Conservation (phyloP, 2,888 invertebrate species). For the Melinaea marsaeus region DNA sequence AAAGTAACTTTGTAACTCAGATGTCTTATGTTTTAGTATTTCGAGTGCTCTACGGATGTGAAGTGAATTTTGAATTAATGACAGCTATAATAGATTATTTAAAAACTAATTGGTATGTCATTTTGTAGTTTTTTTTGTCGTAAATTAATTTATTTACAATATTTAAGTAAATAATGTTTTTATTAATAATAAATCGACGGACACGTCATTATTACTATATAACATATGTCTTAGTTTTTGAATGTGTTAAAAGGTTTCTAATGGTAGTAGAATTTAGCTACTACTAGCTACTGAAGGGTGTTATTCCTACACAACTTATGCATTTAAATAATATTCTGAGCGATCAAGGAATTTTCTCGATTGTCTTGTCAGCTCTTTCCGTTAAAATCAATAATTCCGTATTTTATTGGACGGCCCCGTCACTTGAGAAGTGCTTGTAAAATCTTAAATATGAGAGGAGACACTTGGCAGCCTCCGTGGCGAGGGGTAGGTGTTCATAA, state of each 20-base stretch:
- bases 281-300: too few relatives aligned
- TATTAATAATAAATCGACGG: too few relatives aligned
- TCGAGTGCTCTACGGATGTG: constrained; percentile 23
- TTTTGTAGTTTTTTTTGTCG: not conserved
- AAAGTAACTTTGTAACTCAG: constrained; percentile 42
- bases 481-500: not conserved
- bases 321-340: not conserved
- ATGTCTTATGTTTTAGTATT: constrained; percentile 17
- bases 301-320: too few relatives aligned
- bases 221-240: too few relatives aligned
- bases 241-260: too few relatives aligned
- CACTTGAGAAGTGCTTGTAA: constrained; percentile 2
- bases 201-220: too few relatives aligned
- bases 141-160: too few relatives aligned
- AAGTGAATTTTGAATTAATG: constrained; percentile 30
- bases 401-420: not conserved
- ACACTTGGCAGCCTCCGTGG: not conserved
- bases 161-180: too few relatives aligned
- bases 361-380: not conserved
- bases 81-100: constrained; percentile 27
- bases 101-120: constrained; percentile 26
- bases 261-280: too few relatives aligned
- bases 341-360: not conserved
- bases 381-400: constrained; percentile 1
- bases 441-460: not conserved